Evolutionary conservation across 2,888 invertebrate genomes (phyloP), one percentile per base, ranked within the genome.

Genomic region (Celastrina argiolus): DNA sequence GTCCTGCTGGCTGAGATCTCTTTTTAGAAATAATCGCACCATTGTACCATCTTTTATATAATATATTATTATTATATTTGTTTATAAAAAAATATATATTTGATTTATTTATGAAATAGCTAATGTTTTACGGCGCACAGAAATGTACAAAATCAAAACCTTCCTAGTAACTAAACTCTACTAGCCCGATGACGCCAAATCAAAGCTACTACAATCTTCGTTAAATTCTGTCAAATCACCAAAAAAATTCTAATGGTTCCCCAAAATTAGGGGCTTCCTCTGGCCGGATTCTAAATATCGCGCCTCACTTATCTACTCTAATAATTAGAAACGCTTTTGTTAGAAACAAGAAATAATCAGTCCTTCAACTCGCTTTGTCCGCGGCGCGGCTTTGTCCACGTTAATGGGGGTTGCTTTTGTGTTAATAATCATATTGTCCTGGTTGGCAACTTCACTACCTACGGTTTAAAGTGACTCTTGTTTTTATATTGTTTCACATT

Each of bases 271-370:
- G 26, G 26, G 36, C 61, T 64, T 69, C 66, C 68, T 61, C 68
- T 64, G 16, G 41, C 67, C 61, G 67, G 68, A 69, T 66, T 67
- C 67, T 66, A 67, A 69, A 71, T 70, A 70, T 70, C 64, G 58
- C 70, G 69, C 68, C 68, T 70, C 67, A 70, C 73, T 73, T 71
- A 74, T 74, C 74, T 73, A 67, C 68, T 72, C 70, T 70, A 71
- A 74, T 75, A 75, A 76, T 76, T 75, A 80, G 75, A 75, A 78
- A 80, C 78, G 75, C 80, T 79, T 82, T 84, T 81, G 81, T 80
- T 76, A 71, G 71, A 74, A 79, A 76, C 78, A 77, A 79, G 79
- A 79, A 77, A 81, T 82, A 82, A 84, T 83, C 81, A 81, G 81
- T 78, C 78, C 77, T 81, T 74, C 73, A 76, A 72, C 74, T 78